These are phyloP conservation scores for Oncopodura yosiiana DNA, from an alignment of 1,140 invertebrate genomes.

Conservation along the genomic window DNA sequence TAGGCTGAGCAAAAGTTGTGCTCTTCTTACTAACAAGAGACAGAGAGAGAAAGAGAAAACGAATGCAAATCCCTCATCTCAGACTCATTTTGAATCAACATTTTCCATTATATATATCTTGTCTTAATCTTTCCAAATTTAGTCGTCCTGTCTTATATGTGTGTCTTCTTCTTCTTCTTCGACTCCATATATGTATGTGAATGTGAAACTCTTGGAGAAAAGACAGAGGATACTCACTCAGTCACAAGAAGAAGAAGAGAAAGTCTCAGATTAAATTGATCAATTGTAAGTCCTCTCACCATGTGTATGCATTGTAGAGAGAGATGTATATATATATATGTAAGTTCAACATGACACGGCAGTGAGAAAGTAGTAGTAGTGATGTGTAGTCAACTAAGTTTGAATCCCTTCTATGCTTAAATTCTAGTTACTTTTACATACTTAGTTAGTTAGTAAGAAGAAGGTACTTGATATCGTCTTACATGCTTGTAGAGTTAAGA, in stretches of 20 bases:
- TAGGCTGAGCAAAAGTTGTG: no score
- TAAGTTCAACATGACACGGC: not conserved
- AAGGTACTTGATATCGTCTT: no score
- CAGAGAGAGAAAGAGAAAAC: slow-evolving; percentile 2
- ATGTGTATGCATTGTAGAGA: not conserved
- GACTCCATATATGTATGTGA: no score
- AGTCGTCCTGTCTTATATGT: slow-evolving; percentile 5
- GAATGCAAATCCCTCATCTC: slow-evolving; percentile 18
- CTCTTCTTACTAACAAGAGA: not conserved
- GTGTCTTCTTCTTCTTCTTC: no score
- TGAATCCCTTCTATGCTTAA: no score
- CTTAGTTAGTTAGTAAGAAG: no score
- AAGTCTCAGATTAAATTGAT: slow-evolving; percentile 17
- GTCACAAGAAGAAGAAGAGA: no score
- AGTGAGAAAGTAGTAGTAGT: not conserved
- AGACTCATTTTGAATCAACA: slow-evolving; percentile 16
- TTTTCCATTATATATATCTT: slow-evolving; percentile 18
- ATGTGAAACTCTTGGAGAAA: slow-evolving; percentile 7
- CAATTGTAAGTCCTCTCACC: slow-evolving; percentile 8
- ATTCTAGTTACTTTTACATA: no score
- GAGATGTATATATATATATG: slow-evolving; percentile 1
- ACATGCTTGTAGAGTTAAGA: no score
- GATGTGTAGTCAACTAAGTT: not conserved
- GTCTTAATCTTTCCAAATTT: slow-evolving; percentile 12
- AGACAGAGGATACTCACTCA: not conserved